Percentiles rank a stretch among this genome's conserved stretches.
phyloP scores from a whole-genome alignment of 2,888 invertebrate genomes.

The Zaprionus obscuricornis region DNA sequence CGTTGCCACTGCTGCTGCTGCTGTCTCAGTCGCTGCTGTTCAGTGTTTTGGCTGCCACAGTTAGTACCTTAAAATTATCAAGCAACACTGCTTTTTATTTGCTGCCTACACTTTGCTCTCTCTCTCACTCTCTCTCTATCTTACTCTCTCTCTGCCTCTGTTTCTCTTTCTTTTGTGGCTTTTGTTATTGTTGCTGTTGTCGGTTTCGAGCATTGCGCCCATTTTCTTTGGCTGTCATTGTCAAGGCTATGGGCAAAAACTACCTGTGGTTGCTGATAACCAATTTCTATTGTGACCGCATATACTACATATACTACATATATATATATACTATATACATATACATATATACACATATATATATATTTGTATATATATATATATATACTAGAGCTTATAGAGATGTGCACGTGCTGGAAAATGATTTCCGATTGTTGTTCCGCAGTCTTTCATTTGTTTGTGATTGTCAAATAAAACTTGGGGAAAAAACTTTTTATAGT shows the following conservation, averaged over 20 bases:
- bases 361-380: no score
- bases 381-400: conserved; percentile 5
- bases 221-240: conserved; percentile 69
- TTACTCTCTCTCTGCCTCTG: conserved; percentile 46
- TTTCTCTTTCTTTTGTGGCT: conserved; percentile 24
- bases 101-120: no score
- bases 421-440: background rate
- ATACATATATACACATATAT: no score
- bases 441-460: no score
- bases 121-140: background rate
- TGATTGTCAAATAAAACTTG: no score
- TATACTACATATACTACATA: no score
- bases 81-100: no score
- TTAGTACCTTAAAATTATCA: no score
- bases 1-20: conserved; percentile 8
- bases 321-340: no score
- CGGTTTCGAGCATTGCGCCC: conserved; percentile 39
- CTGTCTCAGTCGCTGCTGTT: conserved; percentile 8
- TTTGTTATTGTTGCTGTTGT: conserved; percentile 2
- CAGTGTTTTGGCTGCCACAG: no score
- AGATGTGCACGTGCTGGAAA: conserved; percentile 30
- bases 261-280: conserved; percentile 58
- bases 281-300: conserved; percentile 36
- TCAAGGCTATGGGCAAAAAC: conserved; percentile 72
- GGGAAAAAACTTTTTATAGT: no score